Evolutionary conservation across 2,888 invertebrate genomes (phyloP).

Genomic region (Argyra leucocephala): DNA sequence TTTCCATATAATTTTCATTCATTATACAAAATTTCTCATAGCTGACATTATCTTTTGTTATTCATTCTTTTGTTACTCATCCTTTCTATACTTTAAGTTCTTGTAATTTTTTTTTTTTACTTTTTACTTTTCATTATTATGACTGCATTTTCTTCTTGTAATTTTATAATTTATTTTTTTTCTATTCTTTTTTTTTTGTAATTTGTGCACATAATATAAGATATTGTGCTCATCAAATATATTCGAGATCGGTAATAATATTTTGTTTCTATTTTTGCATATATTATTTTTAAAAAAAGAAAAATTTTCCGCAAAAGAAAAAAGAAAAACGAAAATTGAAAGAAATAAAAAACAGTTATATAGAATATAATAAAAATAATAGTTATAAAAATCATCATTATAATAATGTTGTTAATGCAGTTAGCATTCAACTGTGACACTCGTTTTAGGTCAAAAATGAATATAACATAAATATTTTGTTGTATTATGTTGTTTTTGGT

Average conservation of each 20-base stretch:
- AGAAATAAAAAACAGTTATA: not conserved
- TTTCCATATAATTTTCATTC: too few relatives aligned
- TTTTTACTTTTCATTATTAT: too few relatives aligned
- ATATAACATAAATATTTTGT: not conserved
- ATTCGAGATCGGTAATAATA: not conserved
- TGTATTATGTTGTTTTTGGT: too few relatives aligned
- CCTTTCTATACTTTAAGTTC: too few relatives aligned
- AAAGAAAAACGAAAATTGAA: not conserved
- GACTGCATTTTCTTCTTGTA: too few relatives aligned
- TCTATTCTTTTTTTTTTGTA: not conserved
- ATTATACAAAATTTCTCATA: too few relatives aligned
- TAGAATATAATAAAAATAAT: not conserved
- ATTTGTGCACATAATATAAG: not conserved
- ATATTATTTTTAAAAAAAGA: too few relatives aligned
- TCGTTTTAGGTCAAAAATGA: not conserved
- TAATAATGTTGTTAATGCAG: not conserved
- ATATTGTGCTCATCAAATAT: not conserved
- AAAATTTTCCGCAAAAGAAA: too few relatives aligned
- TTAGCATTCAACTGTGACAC: conserved; percentile 1
- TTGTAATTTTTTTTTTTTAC: too few relatives aligned
- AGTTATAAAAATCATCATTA: not conserved
- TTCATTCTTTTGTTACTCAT: too few relatives aligned
- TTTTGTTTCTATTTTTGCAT: not conserved
- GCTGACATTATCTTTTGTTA: too few relatives aligned
- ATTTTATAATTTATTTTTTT: not conserved